Base-by-base conservation (phyloP, 2,797 vertebrate genomes). In the Hoplostethus mediterraneus region DNA sequence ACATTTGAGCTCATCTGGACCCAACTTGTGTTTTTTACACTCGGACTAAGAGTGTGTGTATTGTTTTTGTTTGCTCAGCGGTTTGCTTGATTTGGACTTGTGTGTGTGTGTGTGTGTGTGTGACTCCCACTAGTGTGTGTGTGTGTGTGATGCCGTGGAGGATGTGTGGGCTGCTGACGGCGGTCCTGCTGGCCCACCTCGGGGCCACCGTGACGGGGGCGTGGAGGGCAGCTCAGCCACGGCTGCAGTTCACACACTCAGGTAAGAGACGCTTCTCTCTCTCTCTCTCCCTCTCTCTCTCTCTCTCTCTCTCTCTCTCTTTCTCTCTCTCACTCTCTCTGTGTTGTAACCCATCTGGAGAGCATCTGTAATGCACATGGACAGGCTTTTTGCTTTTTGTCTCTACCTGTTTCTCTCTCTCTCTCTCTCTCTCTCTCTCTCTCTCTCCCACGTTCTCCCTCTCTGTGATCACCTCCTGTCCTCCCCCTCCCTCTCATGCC, bases 191-290 rank as follows among this genome's bases (percentile, higher is more conserved):
- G 0, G 73, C 71, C 83, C 88, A 83, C 79, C 71, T 95, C n/a
- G 85, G 75, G 59, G 44, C 72, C 73, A 78, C 71, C 73, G 87
- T 81, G 45, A 93, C 93, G 4, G 87, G 82, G 45, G 93, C 93
- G 4, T 95, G 94, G 94, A 94, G 85, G 91, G 83, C 94, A 68
- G 93, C 94, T 81, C 94, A 95, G 52, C 94, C 95, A 48, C 90
- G 94, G 60, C 91, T 95, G 31, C 94, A 95, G 90, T 94, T 93
- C 84, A 89, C 89, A 8, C 82, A 92, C 73, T 81, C 92, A 0
- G 92, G 92, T 93, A 86, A 83, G 90, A 82, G 42, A 48, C n/a
- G 2, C 33, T 16, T 55, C 5, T 6, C 9, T 16, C 47, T 49
- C 47, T 49, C 13, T 49, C 47, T n/a, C 47, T 16, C 47, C 17